phyloP scores from a whole-genome alignment of 2,113 vertebrate species.

The Bettongia penicillata region DNA sequence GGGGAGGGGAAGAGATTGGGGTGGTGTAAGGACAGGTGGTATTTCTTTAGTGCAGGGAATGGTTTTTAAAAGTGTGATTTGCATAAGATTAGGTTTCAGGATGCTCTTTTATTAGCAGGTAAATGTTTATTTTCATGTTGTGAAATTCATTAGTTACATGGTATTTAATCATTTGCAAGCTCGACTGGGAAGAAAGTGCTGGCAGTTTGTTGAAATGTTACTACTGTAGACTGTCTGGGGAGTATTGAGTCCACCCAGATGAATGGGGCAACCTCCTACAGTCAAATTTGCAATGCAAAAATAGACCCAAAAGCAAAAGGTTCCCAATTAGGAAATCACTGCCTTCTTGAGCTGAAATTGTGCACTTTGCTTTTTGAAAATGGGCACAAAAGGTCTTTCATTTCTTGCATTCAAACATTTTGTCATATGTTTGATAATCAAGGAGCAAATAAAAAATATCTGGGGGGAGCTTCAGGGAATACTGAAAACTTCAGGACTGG shows the following conservation, averaged over 20 bases:
- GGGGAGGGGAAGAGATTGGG: no score
- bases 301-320: neutral
- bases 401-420: neutral
- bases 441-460: neutral
- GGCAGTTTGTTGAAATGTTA: neutral
- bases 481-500: neutral
- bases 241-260: neutral
- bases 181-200: neutral
- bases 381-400: neutral
- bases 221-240: neutral
- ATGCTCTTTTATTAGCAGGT: neutral
- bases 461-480: neutral
- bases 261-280: neutral
- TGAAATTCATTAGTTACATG: neutral
- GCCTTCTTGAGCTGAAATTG: neutral
- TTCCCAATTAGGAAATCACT: neutral
- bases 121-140: neutral
- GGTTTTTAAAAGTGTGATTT: neutral
- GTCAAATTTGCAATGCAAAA: neutral
- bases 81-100: neutral
- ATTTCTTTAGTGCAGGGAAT: neutral
- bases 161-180: neutral
- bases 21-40: neutral
- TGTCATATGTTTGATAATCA: neutral
- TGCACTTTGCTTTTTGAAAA: neutral